These are phyloP conservation scores for Palloptera scutellata DNA, from an alignment of 2,888 invertebrate species.

Conservation along the genomic window DNA sequence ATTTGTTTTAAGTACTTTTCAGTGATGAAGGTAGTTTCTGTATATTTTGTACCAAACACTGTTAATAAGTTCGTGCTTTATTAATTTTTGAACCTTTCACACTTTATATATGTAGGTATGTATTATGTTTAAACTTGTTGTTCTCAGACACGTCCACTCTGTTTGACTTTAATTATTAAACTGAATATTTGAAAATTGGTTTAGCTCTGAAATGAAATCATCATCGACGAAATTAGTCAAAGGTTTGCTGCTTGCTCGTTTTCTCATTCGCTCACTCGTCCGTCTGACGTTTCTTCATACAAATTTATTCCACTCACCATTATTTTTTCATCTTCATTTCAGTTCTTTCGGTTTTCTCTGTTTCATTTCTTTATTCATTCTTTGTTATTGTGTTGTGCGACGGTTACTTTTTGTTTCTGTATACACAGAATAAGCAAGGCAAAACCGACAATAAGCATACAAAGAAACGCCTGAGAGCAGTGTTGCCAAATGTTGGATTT, in stretches of 20 bases:
- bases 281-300: neutral
- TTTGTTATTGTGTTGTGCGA: neutral
- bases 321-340: neutral
- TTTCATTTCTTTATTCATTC: neutral
- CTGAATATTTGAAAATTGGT: slow-evolving; percentile 47
- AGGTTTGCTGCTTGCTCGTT: neutral
- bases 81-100: no score
- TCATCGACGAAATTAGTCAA: slow-evolving; percentile 55
- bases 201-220: slow-evolving; percentile 52
- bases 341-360: neutral
- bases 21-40: neutral
- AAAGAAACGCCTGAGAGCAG: no score
- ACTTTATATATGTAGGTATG: no score
- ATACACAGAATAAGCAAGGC: neutral
- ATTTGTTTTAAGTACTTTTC: neutral
- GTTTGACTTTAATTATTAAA: slow-evolving; percentile 52
- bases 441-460: neutral
- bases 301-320: neutral
- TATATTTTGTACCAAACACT: neutral
- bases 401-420: slow-evolving; percentile 1
- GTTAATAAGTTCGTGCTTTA: neutral
- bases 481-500: no score
- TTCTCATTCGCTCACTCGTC: slow-evolving; percentile 3
- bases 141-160: slow-evolving; percentile 45
- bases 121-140: no score